Evolutionary conservation across 2,113 vertebrate genomes (phyloP).

Genomic region (Taurulus bubalis): DNA sequence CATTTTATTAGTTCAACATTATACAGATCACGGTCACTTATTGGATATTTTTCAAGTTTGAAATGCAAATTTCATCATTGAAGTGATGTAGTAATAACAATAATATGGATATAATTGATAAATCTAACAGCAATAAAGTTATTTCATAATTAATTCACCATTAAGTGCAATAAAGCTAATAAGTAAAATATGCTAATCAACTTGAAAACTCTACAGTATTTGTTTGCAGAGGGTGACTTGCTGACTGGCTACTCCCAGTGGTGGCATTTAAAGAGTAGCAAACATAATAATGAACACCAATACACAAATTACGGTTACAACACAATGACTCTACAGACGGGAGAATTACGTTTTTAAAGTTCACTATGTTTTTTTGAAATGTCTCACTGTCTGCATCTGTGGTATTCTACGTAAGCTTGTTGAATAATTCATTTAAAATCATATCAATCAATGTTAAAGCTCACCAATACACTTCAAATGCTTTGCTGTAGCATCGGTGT

Average conservation of each 20-base stretch:
- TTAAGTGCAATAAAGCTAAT: too few relatives aligned
- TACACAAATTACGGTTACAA: too few relatives aligned
- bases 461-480: not conserved
- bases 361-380: too few relatives aligned
- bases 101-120: not conserved
- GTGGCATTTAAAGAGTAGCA: too few relatives aligned
- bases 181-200: too few relatives aligned
- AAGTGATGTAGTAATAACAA: not conserved
- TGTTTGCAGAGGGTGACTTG: too few relatives aligned
- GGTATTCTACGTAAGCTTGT: not conserved
- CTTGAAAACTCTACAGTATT: too few relatives aligned
- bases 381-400: too few relatives aligned
- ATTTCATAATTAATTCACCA: constrained; percentile 3
- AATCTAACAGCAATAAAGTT: constrained; percentile 2
- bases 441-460: not conserved
- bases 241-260: too few relatives aligned
- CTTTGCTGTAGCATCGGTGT: not conserved
- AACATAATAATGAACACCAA: too few relatives aligned
- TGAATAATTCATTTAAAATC: not conserved
- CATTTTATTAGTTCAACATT: not conserved
- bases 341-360: too few relatives aligned
- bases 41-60: not conserved
- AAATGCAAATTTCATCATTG: not conserved
- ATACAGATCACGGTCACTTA: not conserved
- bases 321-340: too few relatives aligned